Percentiles rank a stretch among this genome's conserved stretches.
phyloP scores from a whole-genome alignment of 2,113 vertebrate genomes.

The Eurystomus gularis region DNA sequence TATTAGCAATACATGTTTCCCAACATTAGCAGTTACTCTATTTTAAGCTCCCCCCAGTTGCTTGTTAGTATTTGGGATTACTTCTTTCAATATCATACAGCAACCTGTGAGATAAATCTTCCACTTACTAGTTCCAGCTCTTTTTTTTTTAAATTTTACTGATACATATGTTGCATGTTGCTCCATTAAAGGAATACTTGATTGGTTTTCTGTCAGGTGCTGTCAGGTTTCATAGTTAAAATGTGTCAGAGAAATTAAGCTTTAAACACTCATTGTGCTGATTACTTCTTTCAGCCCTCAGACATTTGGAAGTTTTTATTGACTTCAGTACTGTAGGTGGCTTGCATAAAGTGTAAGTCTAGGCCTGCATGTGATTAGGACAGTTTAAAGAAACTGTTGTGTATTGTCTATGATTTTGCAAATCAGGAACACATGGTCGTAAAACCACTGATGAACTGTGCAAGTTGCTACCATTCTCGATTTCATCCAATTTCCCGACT shows the following conservation, averaged over 20 bases:
- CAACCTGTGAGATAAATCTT: background rate
- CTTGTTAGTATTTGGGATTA: background rate
- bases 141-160: background rate
- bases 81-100: background rate
- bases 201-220: background rate
- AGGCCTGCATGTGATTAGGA: background rate
- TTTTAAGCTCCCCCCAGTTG: background rate
- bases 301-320: background rate
- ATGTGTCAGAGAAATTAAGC: background rate
- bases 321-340: background rate
- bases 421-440: conserved; percentile 64
- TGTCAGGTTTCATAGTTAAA: background rate
- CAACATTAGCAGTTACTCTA: background rate
- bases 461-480: conserved; percentile 59
- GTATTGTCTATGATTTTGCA: background rate
- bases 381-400: background rate
- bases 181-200: background rate
- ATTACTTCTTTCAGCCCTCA: background rate
- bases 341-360: background rate
- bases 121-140: background rate
- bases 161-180: background rate
- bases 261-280: background rate
- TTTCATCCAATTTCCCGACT: conserved; percentile 74
- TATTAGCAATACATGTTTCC: background rate
- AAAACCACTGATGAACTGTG: conserved; percentile 17